phyloP scores from a whole-genome alignment of 2,113 vertebrate genomes.

The Camelus dromedarius region DNA sequence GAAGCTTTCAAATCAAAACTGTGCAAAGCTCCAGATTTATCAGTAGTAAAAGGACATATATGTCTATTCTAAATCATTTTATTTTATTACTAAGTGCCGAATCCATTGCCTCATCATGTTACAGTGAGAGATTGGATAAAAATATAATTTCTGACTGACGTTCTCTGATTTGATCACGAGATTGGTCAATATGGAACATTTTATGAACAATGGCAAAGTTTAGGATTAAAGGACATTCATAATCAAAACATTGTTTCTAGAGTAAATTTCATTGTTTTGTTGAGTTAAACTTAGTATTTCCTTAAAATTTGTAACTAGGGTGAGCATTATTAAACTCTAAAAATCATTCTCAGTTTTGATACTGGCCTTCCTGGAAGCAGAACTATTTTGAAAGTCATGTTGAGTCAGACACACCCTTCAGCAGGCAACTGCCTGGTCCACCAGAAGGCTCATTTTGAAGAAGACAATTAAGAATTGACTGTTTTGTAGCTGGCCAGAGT shows the following conservation, averaged over 20 bases:
- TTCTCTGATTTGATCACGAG: not conserved
- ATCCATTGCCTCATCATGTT: not conserved
- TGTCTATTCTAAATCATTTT: not conserved
- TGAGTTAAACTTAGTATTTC: not conserved
- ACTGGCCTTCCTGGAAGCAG: not conserved
- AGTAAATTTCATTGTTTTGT: constrained; percentile 31
- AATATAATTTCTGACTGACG: not conserved
- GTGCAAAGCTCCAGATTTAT: not conserved
- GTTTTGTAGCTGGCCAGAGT: not conserved
- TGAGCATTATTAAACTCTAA: constrained; percentile 51
- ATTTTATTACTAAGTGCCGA: not conserved
- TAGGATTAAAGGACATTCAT: not conserved
- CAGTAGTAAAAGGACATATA: not conserved
- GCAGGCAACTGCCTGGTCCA: not conserved
- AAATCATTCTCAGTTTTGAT: constrained; percentile 53
- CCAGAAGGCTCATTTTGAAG: not conserved
- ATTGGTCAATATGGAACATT: not conserved
- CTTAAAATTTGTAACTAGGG: not conserved
- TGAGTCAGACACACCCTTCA: not conserved
- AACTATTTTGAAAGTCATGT: not conserved
- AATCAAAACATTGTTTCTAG: not conserved
- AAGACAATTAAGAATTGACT: not conserved
- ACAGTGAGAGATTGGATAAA: not conserved
- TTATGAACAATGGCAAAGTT: not conserved
- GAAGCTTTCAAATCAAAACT: constrained; percentile 48